Base-by-base conservation (phyloP, 2,797 vertebrate genomes). In the Trachops cirrhosus region DNA sequence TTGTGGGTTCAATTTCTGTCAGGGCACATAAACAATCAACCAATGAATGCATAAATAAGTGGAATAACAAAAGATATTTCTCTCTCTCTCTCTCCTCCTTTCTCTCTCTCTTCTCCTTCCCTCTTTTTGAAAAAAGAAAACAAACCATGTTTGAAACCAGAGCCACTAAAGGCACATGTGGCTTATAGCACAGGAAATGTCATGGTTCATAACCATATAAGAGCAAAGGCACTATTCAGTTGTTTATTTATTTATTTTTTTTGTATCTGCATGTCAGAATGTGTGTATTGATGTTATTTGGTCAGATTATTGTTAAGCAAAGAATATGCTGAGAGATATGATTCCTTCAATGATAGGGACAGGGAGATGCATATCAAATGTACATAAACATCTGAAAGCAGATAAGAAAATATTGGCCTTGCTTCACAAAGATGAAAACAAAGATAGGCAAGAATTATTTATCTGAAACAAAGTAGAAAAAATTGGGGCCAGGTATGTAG, bases 401-500 rank as follows among this genome's bases (percentile, higher is more conserved):
- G 79, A 95, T 96, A 96, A 95, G 84, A 89, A 96, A 97, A 98
- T 92, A 52, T 88, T 92, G 93, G 39, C 16, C 89, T 96, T 96
- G 78, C 94, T 89, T 57, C 82, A 90, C 95, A 91, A 93, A 95
- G 97, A 91, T 94, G 78, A 57, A 89, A 86, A n/a, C 86, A 92
- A 96, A 95, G 96, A 98, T 97, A 97, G 68, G 44, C 85, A 83
- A 97, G 85, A 92, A 92, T 95, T 95, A 94, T 86, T 97, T 96
- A 97, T 97, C 97, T 82, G 93, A 97, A 97, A 93, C 96, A 95
- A 39, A 96, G 95, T 96, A 85, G 95, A 96, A 97, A 97, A 70
- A 93, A 97, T 75, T 86, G 44, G 91, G 26, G 9, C 68, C 41
- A 97, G 96, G 78, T 95, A 96, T 79, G 48, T 48, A 73, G 57